These are phyloP conservation scores for Ramphastos sulfuratus DNA, from an alignment of 2,113 vertebrate genomes.

Conservation along the genomic window DNA sequence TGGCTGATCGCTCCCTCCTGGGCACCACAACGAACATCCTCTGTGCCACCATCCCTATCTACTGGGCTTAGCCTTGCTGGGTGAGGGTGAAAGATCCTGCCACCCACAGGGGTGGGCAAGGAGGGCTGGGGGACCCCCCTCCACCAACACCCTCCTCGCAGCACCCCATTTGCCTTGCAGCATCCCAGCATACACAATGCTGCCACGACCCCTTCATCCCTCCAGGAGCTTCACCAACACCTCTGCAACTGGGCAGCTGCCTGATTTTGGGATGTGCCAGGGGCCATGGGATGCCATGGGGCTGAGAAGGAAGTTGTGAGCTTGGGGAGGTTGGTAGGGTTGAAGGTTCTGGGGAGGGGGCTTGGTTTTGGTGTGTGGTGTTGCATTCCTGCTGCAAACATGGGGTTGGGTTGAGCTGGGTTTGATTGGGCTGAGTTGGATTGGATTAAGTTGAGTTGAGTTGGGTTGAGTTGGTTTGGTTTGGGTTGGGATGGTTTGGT, in stretches of 20 bases:
- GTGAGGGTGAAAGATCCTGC: neutral
- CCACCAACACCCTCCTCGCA: neutral
- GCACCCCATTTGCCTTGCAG: neutral
- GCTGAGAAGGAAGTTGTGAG: too few species aligned
- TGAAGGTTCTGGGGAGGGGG: neutral
- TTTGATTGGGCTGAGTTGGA: too few species aligned
- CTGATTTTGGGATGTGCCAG: neutral
- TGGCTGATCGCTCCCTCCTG: constrained; percentile 50
- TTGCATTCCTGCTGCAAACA: neutral
- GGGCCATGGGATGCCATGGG: too few species aligned
- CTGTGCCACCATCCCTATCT: constrained; percentile 67
- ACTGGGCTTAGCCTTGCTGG: constrained; percentile 53
- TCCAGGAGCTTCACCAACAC: neutral
- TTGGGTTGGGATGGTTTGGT: too few species aligned
- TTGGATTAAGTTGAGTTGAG: too few species aligned
- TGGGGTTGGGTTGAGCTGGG: too few species aligned
- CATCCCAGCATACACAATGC: accelerated
- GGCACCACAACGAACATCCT: constrained; percentile 68
- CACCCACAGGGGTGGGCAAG: neutral
- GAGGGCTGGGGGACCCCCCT: neutral
- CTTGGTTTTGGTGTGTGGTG: accelerated
- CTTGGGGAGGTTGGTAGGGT: too few species aligned
- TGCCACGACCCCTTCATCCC: neutral
- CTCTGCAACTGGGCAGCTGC: neutral
- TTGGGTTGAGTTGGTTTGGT: too few species aligned